These are phyloP conservation scores for Schizopygopsis malacanthus DNA, from an alignment of 2,797 vertebrate genomes.

Conservation along the genomic window DNA sequence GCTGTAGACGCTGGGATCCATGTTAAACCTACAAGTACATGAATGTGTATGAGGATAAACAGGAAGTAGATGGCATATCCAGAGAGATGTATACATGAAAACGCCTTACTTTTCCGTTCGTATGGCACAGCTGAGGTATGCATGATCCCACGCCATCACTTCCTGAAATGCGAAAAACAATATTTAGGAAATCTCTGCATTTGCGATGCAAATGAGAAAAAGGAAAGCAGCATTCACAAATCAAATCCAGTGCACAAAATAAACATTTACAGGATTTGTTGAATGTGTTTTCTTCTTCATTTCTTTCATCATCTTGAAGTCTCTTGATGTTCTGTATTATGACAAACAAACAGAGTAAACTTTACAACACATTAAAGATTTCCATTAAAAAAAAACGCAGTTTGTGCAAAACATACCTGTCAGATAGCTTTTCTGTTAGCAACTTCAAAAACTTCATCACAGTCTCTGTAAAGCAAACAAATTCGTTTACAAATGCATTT, in stretches of 20 bases:
- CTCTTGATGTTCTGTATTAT: constrained; percentile 82
- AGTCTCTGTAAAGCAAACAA: constrained; percentile 77
- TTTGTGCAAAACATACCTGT: constrained; percentile 79
- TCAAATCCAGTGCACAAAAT: neutral
- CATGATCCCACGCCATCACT: constrained; percentile 96
- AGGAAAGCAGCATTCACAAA: neutral
- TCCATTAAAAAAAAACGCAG: neutral
- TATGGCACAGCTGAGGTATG: constrained; percentile 89
- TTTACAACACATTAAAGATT: neutral
- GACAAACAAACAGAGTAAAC: constrained; percentile 35
- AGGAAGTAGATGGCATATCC: neutral
- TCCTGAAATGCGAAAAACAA: constrained; percentile 72
- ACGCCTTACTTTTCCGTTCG: constrained; percentile 89
- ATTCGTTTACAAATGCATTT: neutral
- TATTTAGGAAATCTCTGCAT: neutral
- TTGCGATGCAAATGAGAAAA: neutral
- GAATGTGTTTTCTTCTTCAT: constrained; percentile 92
- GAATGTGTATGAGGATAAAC: neutral
- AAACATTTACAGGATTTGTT: constrained; percentile 82
- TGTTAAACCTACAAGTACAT: constrained; percentile 84
- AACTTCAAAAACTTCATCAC: constrained; percentile 91
- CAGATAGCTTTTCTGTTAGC: constrained; percentile 87
- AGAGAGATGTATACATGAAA: neutral
- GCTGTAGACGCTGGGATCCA: constrained; percentile 91
- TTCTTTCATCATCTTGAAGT: constrained; percentile 89